phyloP scores from a whole-genome alignment of 1,140 invertebrate species.

The Drosophila lowei region DNA sequence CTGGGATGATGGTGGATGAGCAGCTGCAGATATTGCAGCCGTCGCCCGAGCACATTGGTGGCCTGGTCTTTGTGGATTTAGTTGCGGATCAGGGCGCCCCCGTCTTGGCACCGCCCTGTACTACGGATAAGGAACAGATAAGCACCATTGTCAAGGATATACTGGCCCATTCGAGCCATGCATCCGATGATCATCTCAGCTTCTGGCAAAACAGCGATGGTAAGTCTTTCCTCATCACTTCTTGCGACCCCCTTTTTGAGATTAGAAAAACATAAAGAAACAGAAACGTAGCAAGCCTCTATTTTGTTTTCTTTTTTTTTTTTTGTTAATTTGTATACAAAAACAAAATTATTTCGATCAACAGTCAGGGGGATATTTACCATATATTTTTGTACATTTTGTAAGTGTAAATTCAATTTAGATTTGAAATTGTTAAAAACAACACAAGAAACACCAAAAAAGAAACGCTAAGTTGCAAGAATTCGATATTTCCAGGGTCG shows the following conservation, averaged over 20 bases:
- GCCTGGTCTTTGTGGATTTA: conserved; percentile 12
- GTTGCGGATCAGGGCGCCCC: background rate
- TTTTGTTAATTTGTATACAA: too few relatives aligned
- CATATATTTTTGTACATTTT: too few relatives aligned
- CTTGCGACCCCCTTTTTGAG: too few relatives aligned
- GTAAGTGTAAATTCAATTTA: background rate
- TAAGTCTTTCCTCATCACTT: conserved; percentile 26
- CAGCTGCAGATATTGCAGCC: conserved; percentile 62
- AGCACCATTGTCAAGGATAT: conserved; percentile 72
- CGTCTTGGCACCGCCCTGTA: background rate
- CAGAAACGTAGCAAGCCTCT: too few relatives aligned
- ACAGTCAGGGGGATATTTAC: too few relatives aligned
- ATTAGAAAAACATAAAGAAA: too few relatives aligned
- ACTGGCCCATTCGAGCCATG: conserved; percentile 55
- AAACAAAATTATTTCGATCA: too few relatives aligned
- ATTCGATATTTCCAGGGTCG: too few relatives aligned
- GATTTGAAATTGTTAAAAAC: background rate
- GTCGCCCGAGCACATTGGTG: conserved; percentile 18
- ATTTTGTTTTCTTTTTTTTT: too few relatives aligned
- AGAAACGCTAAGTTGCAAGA: background rate
- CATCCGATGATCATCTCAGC: conserved; percentile 57
- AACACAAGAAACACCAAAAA: too few relatives aligned
- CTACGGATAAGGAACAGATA: conserved; percentile 64
- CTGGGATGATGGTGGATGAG: conserved; percentile 49
- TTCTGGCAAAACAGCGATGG: conserved; percentile 67